Conservation (phyloP, 2,888 invertebrate genomes). For the Eudasyphora cyanicolor region DNA sequence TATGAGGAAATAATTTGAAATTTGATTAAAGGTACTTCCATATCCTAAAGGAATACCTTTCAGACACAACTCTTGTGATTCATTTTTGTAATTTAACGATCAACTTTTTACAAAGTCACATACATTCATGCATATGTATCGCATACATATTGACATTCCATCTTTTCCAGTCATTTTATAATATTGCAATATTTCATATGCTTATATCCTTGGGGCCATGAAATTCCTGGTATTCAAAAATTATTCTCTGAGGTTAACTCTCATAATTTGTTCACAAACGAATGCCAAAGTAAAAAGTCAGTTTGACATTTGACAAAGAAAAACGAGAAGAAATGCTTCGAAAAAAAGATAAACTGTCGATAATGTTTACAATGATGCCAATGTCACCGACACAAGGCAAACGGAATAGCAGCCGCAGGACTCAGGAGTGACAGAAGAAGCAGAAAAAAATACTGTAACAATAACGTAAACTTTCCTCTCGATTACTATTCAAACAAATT, state of each 20-base stretch:
- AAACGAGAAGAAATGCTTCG: not conserved
- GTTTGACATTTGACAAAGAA: not conserved
- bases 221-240: not conserved
- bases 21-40: too few relatives aligned
- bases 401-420: too few relatives aligned
- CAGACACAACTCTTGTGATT: too few relatives aligned
- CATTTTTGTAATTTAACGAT: too few relatives aligned
- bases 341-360: conserved; percentile 9
- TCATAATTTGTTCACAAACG: not conserved
- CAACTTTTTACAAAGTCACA: too few relatives aligned
- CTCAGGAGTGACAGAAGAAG: too few relatives aligned
- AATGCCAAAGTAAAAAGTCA: not conserved
- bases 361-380: conserved; percentile 33
- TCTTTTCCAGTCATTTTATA: too few relatives aligned
- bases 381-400: conserved; percentile 36
- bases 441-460: conserved; percentile 39
- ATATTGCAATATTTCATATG: not conserved
- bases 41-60: too few relatives aligned
- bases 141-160: not conserved
- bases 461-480: conserved; percentile 52
- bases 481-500: conserved; percentile 57
- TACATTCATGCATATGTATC: too few relatives aligned
- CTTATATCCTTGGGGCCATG: not conserved
- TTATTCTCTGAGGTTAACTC: not conserved
- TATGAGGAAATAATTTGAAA: too few relatives aligned